Base-by-base conservation (phyloP, 1,140 invertebrate genomes). In the Odontomachus brunneus region DNA sequence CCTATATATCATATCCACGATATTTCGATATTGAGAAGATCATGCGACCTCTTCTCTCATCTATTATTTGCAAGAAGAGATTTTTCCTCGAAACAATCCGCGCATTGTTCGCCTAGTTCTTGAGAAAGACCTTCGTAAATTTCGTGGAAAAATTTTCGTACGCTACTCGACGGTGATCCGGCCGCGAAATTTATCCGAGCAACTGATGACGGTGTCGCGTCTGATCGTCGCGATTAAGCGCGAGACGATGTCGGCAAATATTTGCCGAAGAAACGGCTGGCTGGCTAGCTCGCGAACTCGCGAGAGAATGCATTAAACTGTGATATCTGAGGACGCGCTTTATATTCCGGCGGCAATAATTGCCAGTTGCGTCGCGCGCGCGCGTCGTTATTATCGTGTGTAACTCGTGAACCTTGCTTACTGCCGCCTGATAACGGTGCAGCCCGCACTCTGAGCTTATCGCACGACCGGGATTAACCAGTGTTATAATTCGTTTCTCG, bases 401-500 rank as follows among this genome's bases (percentile, higher is more conserved):
- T 48, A 66, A 49, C 29, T 3, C 19, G 29, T 78, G 49, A 78
- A 29, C 12, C 63, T 15, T 19, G 38, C 17, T 33, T 73, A 33
- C 53, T 26, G 51, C 67, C 14, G 53, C 17, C 9, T 72, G 65
- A 81, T 81, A 81, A 72, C 53, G 24, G n/a, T 48, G 51, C 75
- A 67, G 74, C 44, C 33, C 55, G 67, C 55, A 14, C 44, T 33
- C 5, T 33, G 53, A 3, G 53, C 55, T 81, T 81, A 81, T 81
- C 76, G 24, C n/a, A n/a, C 3, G 9, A 33, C 33, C 17, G 22
- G 51, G 55, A 81, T 81, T 72, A 81, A 60, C 24, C 33, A 15
- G 22, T n/a, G 66, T 81, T 73, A 72, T 73, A 73, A 81, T 60
- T 38, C 63, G 22, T 78, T 69, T 48, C 67, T 48, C 24, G 44